Base-by-base conservation (phyloP, 2,888 invertebrate species). In the Gisinianus flammeolus region DNA sequence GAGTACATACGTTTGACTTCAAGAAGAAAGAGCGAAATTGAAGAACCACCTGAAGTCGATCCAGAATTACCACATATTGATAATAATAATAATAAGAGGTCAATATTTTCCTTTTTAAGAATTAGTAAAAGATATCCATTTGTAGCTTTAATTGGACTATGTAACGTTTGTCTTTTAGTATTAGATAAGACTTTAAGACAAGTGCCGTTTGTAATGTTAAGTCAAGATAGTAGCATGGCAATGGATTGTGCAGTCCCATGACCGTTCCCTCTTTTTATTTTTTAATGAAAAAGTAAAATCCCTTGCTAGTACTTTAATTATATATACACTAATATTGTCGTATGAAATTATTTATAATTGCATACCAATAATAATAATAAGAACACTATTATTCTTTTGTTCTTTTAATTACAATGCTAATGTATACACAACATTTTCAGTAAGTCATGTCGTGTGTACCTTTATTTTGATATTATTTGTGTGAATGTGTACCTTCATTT, bases 1-100 rank as follows among this genome's bases (percentile, higher is more conserved):
- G 81, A 80, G 19, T 83, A 80, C 79, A 72, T 81, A 62, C 58
- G 69, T n/a, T 22, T n/a, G 54, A 72, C 33, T 58, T 58, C 72
- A 6, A 68, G 68, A 68, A 68, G 68, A 68, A 35, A 35, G 24
- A 68, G 44, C 44, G 44, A 68, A 68, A 0, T 2, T 22, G 22
- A 24, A 24, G 62, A 62, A 62, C 24, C n/a, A n/a, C 68, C 68
- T 24, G 1, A 31, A 6, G 31, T 8, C 33, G 58, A 56, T 71
- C 64, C 64, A 16, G 64, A 64, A 26, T 64, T 64, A 64, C 28
- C 28, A 28, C 16, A 26, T 64, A 26, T 28, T 26, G 22, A 24
- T 22, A 68, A 24, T 35, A 28, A 26, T 64, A 26, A 24, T 26
- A 35, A 24, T 22, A 68, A 24, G n/a, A 31, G 24, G 24, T 44